A percentile compares a stretch with the other conserved stretches of the same genome.
Evolutionary conservation across 2,797 vertebrate species (phyloP).

Genomic region (Onychomys torridus): DNA sequence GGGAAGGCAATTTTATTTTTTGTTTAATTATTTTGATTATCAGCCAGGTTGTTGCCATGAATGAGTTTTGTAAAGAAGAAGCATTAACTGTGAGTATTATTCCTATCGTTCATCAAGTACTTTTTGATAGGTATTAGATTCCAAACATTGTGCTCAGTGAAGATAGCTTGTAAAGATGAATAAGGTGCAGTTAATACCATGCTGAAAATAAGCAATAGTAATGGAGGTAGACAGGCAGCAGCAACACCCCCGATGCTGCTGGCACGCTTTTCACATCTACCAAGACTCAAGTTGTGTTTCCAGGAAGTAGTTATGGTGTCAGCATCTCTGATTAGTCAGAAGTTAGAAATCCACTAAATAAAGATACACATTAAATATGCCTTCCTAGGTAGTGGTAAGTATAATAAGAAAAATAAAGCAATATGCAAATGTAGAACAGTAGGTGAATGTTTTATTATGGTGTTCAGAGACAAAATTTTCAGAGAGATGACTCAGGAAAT

Average conservation of each 20-base stretch:
- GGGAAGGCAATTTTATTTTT: not conserved
- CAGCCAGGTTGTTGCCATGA: not conserved
- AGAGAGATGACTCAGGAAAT: not conserved
- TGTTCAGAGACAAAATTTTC: not conserved
- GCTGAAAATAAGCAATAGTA: not conserved
- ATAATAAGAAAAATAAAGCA: conserved; percentile 29
- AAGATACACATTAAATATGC: not conserved
- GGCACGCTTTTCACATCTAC: not conserved
- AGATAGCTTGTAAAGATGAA: not conserved
- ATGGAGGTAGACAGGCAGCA: not conserved
- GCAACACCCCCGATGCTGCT: too few species aligned
- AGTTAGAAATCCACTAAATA: not conserved
- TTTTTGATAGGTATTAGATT: not conserved
- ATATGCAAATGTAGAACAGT: not conserved
- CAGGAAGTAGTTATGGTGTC: not conserved
- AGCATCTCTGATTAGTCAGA: not conserved
- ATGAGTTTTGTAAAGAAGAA: conserved; percentile 39
- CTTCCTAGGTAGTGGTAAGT: not conserved
- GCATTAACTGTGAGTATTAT: conserved; percentile 6
- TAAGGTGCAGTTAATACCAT: not conserved
- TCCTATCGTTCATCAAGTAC: conserved; percentile 14
- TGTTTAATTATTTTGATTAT: conserved; percentile 27
- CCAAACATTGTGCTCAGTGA: not conserved
- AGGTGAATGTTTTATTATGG: not conserved
- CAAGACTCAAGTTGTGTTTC: not conserved